Base-by-base conservation (phyloP, 2,888 invertebrate genomes). In the Glaucopsyche alexis region DNA sequence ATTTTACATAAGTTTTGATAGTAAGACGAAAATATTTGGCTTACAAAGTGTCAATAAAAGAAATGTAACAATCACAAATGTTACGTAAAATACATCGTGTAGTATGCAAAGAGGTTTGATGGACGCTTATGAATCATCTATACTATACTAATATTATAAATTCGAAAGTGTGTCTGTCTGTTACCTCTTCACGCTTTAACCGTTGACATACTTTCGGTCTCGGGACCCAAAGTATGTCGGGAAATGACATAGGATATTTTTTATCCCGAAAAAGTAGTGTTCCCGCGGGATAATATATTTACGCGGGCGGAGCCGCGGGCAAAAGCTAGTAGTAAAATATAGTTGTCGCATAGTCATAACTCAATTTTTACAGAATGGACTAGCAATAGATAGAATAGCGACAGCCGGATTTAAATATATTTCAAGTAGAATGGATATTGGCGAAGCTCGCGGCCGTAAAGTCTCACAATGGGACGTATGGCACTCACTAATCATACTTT, bases 401-500 rank as follows among this genome's bases (percentile, higher is more conserved):
- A 49, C 55, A 71, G 71, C 64, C 64, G 55, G 70, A 72, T 84
- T 85, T 84, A 84, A 85, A 84, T 84, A 87, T 85, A 85, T 85
- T 82, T 84, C 79, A 80, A 81, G 85, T 86, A 82, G 83, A 88
- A 88, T 85, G 86, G 84, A 84, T 87, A 85, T 82, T 82, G 82
- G 85, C 81, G 81, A 79, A 82, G 85, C 82, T 82, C 79, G 83
- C 82, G 84, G 87, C 84, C 86, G 88, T 91, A 91, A 90, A 90
- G 80, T 85, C 84, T 84, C 87, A 84, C 90, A 90, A 89, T 88
- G 88, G 89, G 88, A 89, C 89, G 82, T 88, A 87, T 85, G 87
- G 89, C 89, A 87, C 87, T 89, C 90, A 91, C 92, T 92, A 91
- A 91, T 92, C 91, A 91, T 90, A 91, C 90, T 91, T 90, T 93